Evolutionary conservation across 2,797 vertebrate genomes (phyloP), one percentile per base, ranked within the genome.

Genomic region (Acrossocheilus wenchowensis): DNA sequence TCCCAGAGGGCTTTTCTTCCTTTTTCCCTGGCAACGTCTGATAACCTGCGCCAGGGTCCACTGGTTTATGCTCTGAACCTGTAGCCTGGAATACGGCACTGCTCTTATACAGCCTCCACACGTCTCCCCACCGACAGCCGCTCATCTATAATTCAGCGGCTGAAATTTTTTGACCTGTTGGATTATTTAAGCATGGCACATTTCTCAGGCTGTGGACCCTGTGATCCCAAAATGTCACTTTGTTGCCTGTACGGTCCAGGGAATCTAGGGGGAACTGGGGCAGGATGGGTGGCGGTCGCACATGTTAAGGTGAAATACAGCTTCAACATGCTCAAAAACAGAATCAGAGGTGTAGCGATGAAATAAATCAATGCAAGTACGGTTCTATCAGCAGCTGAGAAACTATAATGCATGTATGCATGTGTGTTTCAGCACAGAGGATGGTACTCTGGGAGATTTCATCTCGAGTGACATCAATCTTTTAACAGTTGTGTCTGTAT

Each of bases 151-250:
- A 90, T 90, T 90, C 74, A 90, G 52, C 48, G 57, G 79, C 19
- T 85, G 83, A 81, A 73, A 84, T 85, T 88, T 88, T 87, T 88
- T 73, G 77, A 88, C 82, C 83, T 88, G 85, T 78, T 87, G 72
- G 88, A 88, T 88, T 89, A 89, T 88, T 89, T 83, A 88, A 88
- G 66, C 62, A 23, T 85, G 86, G 84, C 88, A 86, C 89, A 86
- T 87, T 84, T 89, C 71, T 87, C 89, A 78, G 78, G 74, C 83
- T 74, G 74, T 19, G 23, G 60, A 68, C 68, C 54, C 87, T 86
- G 77, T 82, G 85, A 88, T 84, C 83, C 72, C 54, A 85, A 88
- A 89, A 81, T 87, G 85, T 81, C 85, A 81, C 80, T 85, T 89
- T 86, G 62, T 66, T 26, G 73, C 81, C 68, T 62, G 77, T 39